Percentiles rank a stretch among this genome's conserved stretches.
Conservation (phyloP, 1,140 invertebrate species). For the Orchestia grillus region DNA sequence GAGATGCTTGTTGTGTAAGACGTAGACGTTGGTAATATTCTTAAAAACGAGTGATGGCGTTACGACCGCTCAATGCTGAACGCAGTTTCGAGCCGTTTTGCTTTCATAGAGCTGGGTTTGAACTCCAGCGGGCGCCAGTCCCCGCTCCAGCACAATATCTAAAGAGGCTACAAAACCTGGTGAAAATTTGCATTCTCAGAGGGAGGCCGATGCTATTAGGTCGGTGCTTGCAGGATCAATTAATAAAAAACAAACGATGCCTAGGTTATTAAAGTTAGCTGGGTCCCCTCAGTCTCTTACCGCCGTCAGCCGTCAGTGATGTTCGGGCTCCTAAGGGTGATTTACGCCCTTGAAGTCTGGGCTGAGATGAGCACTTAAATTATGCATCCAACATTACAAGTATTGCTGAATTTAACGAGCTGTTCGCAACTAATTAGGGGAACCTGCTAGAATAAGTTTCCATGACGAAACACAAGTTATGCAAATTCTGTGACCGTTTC, state of each 20-base stretch:
- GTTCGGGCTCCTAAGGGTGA: not conserved
- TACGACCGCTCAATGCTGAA: too few relatives aligned
- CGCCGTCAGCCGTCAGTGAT: not conserved
- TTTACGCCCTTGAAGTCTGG: not conserved
- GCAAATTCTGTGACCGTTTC: slow-evolving; percentile 42
- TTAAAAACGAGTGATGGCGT: too few relatives aligned
- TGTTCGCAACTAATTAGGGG: slow-evolving; percentile 39
- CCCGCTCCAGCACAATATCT: not conserved
- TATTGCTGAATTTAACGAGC: slow-evolving; percentile 49
- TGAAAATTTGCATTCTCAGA: not conserved
- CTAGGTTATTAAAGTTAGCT: not conserved
- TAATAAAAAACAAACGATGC: slow-evolving; percentile 33
- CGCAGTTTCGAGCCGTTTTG: too few relatives aligned
- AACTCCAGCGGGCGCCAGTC: too few relatives aligned
- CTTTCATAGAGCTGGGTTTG: too few relatives aligned
- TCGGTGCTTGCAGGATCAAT: not conserved
- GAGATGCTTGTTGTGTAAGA: too few relatives aligned
- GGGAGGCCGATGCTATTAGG: not conserved
- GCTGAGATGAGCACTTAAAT: not conserved
- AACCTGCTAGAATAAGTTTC: not conserved
- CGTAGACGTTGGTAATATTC: too few relatives aligned
- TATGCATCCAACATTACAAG: slow-evolving; percentile 43
- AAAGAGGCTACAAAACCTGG: not conserved
- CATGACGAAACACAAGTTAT: slow-evolving; percentile 47
- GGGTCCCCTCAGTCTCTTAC: not conserved